Base-by-base conservation (phyloP, 2,797 vertebrate genomes). In the Vespertilio murinus region DNA sequence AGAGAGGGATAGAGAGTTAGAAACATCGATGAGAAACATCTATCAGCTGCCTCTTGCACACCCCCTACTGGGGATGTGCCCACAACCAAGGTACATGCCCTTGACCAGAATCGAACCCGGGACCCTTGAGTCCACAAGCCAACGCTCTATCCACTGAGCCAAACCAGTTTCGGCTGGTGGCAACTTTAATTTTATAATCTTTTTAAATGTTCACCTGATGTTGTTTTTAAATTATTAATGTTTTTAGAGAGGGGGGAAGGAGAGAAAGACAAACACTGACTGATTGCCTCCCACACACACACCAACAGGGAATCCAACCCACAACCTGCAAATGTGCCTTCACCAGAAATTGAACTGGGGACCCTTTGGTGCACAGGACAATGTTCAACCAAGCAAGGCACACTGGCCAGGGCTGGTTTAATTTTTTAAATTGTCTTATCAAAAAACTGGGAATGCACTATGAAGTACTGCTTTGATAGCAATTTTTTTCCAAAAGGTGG, bases 391-490 rank as follows among this genome's bases (percentile, higher is more conserved):
- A 64, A 64, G 30, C 16, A n/a, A 64, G 61, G 30, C 30, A 64
- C 61, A 64, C 30, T 1, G 4, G 8, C 17, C 17, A 67, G 17
- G 18, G 3, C 64, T 67, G 86, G 35, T 67, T 77, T 67, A 67
- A 67, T 59, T 74, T 78, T 91, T 40, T 67, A 45, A 23, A 86
- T 67, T 42, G 14, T 75, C 42, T 59, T 81, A 25, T 18, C 33
- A 23, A 61, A 92, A 92, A 92, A 65, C 20, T 80, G 52, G 33
- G 75, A 89, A 70, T 73, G 83, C 56, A 71, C 52, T 65, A 84
- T 49, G 25, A 85, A 90, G 16, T 49, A 6, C 23, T 83, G 2
- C 33, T 75, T 77, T 84, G 45, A 59, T 3, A 45, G 33, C n/a
- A 80, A 35, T 79, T 78, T 90, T 90, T 91, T 45, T 42, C n/a